Percentiles rank a stretch among this genome's conserved stretches.
Conservation (phyloP, 2,888 invertebrate species). For the Mythimna albipuncta region DNA sequence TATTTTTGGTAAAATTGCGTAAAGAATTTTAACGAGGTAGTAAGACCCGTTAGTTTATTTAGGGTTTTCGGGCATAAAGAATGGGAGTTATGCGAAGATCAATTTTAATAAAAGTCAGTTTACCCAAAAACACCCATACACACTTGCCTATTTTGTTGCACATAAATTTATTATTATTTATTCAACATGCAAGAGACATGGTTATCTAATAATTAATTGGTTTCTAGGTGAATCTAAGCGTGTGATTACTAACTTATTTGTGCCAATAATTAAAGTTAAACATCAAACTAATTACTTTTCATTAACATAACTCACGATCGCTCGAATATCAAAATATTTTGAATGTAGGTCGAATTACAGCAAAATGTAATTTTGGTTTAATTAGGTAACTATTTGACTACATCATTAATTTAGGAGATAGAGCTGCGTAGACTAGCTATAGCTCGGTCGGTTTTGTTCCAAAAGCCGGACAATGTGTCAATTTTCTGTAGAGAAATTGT, state of each 20-base stretch:
- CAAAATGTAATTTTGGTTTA: constrained; percentile 20
- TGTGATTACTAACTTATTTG: constrained; percentile 16
- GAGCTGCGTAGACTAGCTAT: neutral
- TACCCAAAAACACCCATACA: neutral
- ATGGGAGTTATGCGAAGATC: neutral
- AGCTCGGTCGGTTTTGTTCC: neutral
- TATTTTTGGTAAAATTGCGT: constrained; percentile 17
- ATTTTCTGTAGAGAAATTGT: neutral
- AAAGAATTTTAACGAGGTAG: neutral
- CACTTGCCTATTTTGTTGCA: neutral
- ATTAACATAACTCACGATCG: constrained; percentile 35
- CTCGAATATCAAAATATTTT: constrained; percentile 14
- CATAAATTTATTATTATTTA: neutral
- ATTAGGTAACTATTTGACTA: constrained; percentile 13
- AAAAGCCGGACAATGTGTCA: no score
- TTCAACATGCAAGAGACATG: neutral
- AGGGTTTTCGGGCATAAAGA: neutral
- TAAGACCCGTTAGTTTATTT: constrained; percentile 20
- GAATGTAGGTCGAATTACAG: constrained; percentile 21
- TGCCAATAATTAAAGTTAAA: constrained; percentile 41
- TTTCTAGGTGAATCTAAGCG: constrained; percentile 8
- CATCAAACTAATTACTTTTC: constrained; percentile 14
- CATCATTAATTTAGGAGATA: neutral
- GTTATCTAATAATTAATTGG: constrained; percentile 20
- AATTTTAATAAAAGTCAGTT: neutral